phyloP scores from a whole-genome alignment of 2,113 vertebrate genomes.

The Plecturocebus donacophilus region DNA sequence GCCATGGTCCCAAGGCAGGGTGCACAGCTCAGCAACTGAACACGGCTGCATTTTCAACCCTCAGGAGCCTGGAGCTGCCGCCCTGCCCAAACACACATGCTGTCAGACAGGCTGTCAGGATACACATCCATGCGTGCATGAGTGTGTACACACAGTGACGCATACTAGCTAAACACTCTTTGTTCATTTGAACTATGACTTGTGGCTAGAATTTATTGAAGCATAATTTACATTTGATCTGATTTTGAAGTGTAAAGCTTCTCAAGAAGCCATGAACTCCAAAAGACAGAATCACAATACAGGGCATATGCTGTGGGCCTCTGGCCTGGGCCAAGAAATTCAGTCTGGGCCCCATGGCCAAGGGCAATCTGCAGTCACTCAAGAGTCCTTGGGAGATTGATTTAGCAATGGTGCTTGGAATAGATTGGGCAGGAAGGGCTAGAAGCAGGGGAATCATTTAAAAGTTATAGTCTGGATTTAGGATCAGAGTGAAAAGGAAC shows the following conservation, averaged over 20 bases:
- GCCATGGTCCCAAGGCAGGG: not conserved
- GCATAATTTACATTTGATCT: not conserved
- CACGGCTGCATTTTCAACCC: fast-evolving
- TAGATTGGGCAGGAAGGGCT: not conserved
- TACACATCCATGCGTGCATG: not conserved
- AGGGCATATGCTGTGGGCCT: not conserved
- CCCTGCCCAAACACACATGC: no score
- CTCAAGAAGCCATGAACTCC: not conserved
- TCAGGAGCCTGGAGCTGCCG: not conserved
- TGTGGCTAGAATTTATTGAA: not conserved
- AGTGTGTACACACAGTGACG: not conserved
- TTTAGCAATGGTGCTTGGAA: not conserved
- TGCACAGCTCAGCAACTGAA: not conserved
- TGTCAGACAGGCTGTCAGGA: not conserved
- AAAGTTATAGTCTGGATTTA: not conserved
- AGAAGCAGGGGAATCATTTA: not conserved
- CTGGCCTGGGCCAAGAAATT: not conserved
- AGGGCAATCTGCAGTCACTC: not conserved
- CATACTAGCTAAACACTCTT: not conserved
- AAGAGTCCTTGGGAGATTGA: not conserved
- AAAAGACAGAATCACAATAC: not conserved
- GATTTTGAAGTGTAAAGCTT: not conserved
- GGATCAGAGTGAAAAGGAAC: not conserved
- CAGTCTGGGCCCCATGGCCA: not conserved
- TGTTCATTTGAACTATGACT: not conserved